Evolutionary conservation across 2,888 invertebrate species (phyloP), one percentile per base, ranked within the genome.

Genomic region (Odontomyia ornata): DNA sequence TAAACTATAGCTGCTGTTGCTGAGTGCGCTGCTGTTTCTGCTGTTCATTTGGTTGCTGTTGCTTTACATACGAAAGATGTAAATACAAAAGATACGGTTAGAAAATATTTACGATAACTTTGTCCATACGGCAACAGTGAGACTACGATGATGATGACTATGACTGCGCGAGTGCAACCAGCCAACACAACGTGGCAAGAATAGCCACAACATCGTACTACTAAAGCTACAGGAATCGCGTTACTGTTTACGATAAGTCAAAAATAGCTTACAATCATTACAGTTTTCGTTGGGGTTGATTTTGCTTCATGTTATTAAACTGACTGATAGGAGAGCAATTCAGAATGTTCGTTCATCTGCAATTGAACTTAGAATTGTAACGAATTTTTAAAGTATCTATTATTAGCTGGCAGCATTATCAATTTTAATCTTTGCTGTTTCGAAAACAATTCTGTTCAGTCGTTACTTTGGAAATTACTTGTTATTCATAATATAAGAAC

Each of bases 1-100:
- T 36, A 36, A 3, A 36, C 36, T 36, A 9, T 36, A 36, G 62
- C 25, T 27, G 13, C 62, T 52, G 27, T 27, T 62, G 28, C 27
- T 27, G 62, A 62, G 25, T 27, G 62, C 9, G 15, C 23, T 62
- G 36, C 36, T 36, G 36, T 9, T 36, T 3, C 36, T 9, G 36
- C 9, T 3, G 36, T 9, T 36, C 5, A 3, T 36, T 3, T 36
- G 3, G 36, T 36, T 36, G 36, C 3, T 15, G 9, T 9, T 36
- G 36, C 36, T 36, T 36, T 36, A 36, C 36, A 36, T 36, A 5
- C 36, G 13, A 72, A 57, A 52, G 71, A 52, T 72, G 57, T 56
- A 52, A 72, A 72, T 72, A 72, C 72, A 57, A 72, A 72, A 72
- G 72, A 72, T 72, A 72, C 72, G 72, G 72, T 72, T 72, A 72